A percentile compares a stretch with the other conserved stretches of the same genome.
Conservation (phyloP, 2,113 vertebrate genomes). For the Caranx melampygus region DNA sequence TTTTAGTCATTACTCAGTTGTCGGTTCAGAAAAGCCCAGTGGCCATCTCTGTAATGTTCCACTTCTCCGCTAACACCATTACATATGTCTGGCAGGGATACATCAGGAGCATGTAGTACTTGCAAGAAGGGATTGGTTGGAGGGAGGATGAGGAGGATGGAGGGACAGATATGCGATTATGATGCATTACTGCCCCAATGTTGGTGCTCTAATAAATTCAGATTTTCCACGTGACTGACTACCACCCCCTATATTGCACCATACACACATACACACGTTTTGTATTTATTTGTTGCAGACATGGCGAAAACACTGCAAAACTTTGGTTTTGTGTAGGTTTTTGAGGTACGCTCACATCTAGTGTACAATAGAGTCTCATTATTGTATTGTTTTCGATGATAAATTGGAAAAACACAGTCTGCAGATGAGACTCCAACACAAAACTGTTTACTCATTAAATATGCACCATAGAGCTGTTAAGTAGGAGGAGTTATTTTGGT, state of each 20-base stretch:
- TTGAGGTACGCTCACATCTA: too few species aligned
- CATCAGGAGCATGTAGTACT: conserved; percentile 48
- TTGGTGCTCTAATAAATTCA: conserved; percentile 31
- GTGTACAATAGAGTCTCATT: background rate
- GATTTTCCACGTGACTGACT: conserved; percentile 24
- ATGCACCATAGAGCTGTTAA: too few species aligned
- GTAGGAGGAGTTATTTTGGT: too few species aligned
- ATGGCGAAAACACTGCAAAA: background rate
- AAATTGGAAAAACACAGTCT: background rate
- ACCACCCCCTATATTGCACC: background rate
- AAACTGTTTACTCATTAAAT: too few species aligned
- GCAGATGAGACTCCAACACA: background rate
- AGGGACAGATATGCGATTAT: conserved; percentile 52
- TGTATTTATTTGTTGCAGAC: background rate
- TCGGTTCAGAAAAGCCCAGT: conserved; percentile 36
- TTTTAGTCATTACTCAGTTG: conserved; percentile 44
- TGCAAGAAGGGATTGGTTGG: conserved; percentile 58
- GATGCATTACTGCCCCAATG: conserved; percentile 37
- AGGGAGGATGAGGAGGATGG: conserved; percentile 35
- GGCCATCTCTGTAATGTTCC: conserved; percentile 8
- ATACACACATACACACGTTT: background rate
- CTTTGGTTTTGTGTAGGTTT: background rate
- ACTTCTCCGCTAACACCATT: conserved; percentile 1
- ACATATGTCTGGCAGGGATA: conserved; percentile 35
- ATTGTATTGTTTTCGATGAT: background rate